Base-by-base conservation (phyloP, 2,797 vertebrate species). In the Sylvilagus floridanus region DNA sequence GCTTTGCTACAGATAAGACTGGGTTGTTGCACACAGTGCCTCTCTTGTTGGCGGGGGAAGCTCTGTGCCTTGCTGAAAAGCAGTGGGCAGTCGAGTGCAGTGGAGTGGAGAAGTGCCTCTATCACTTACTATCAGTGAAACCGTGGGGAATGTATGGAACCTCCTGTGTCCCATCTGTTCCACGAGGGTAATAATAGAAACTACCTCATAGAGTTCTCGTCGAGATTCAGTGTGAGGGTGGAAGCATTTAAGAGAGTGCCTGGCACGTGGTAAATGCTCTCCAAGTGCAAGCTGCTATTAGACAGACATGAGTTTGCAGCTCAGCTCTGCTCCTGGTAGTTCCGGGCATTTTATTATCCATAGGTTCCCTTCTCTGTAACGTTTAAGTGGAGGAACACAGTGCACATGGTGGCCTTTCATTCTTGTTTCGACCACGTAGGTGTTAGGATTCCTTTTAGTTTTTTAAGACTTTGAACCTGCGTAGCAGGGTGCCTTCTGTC, bases 151-250 rank as follows among this genome's bases (percentile, higher is more conserved):
- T 63, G 63, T 66, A 75, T 0, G 16, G 24, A 93, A 65, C 52
- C 90, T 89, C 35, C 65, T 9, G 75, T 54, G 90, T 21, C 75
- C 89, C 90, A 85, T 93, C 83, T 91, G 76, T 63, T 81, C 13
- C 35, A 2, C 4, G 47, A 42, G 50, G 66, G 54, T 75, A 91
- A 79, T 76, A 86, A 85, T 42, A 91, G 90, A 32, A 88, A 79
- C 57, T 32, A 71, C 82, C 63, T 88, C 69, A 47, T 21, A 57
- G 65, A 21, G 21, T 32, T 69, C 26, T 68, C 19, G 30, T 35
- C 83, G 63, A 88, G 62, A 47, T 68, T 63, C 66, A 63, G 0
- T 35, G 62, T 50, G 84, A 87, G 50, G 66, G 63, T n/a, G 16
- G 71, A 90, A 90, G 54, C 73, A n/a, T 52, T 82, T 77, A 87